phyloP scores from a whole-genome alignment of 2,113 vertebrate species.

The Pterophyllum scalare region DNA sequence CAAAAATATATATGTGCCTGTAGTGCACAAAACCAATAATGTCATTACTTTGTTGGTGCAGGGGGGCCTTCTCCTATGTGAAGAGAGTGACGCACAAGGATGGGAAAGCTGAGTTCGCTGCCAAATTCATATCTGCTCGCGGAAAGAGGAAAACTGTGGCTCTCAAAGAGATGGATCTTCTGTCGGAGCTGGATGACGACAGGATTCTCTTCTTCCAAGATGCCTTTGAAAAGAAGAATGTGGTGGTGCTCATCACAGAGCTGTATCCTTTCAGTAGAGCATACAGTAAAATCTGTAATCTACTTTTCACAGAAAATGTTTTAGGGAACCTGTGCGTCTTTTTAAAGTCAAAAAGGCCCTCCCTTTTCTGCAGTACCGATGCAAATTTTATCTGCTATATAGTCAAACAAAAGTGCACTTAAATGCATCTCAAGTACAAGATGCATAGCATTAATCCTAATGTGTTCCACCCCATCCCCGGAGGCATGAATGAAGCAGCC shows the following conservation, averaged over 20 bases:
- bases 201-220: conserved; percentile 90
- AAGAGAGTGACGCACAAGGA: conserved; percentile 88
- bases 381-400: not conserved
- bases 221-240: conserved; percentile 92
- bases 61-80: conserved; percentile 93
- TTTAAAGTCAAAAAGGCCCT: not conserved
- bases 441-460: conserved; percentile 53
- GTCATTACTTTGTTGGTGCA: conserved; percentile 55
- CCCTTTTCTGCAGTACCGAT: not conserved
- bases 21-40: not conserved
- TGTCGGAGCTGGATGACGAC: conserved; percentile 89
- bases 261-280: conserved; percentile 84
- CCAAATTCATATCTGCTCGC: conserved; percentile 90
- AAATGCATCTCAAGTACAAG: conserved; percentile 38
- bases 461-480: conserved; percentile 30
- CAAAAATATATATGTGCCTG: no score
- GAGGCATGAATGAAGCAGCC: conserved; percentile 53
- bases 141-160: conserved; percentile 87
- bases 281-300: not conserved
- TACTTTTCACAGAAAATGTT: not conserved
- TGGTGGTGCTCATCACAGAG: conserved; percentile 90
- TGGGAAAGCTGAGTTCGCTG: conserved; percentile 85
- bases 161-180: conserved; percentile 85
- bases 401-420: conserved; percentile 20
- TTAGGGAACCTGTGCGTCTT: not conserved